A percentile compares a stretch with the other conserved stretches of the same genome.
phyloP scores from a whole-genome alignment of 2,113 vertebrate genomes.

The Formicarius rufipectus region DNA sequence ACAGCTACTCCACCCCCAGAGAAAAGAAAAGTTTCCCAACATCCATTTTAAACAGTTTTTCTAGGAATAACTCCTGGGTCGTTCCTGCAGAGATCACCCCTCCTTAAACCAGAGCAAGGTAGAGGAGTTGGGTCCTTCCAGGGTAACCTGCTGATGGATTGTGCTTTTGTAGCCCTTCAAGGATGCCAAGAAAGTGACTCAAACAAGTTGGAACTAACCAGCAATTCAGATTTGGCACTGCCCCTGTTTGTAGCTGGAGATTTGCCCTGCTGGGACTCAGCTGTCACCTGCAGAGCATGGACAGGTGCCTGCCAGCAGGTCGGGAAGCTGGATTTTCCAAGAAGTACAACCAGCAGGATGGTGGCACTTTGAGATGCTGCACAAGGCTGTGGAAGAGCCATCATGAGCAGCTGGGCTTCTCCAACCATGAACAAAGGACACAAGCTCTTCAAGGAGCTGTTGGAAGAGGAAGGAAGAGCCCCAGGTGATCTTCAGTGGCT shows the following conservation, averaged over 20 bases:
- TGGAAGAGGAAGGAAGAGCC: not conserved
- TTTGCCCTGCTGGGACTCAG: not conserved
- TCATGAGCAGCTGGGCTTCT: not conserved
- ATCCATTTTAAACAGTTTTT: not conserved
- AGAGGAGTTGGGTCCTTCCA: not conserved
- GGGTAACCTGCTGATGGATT: not conserved
- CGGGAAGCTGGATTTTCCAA: not conserved
- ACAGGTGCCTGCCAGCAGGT: not conserved
- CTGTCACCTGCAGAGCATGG: not conserved
- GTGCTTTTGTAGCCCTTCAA: not conserved
- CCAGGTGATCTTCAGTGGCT: not conserved
- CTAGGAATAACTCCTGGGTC: not conserved
- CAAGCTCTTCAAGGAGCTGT: not conserved
- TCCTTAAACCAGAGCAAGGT: not conserved
- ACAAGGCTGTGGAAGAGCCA: not conserved
- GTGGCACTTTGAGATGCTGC: not conserved
- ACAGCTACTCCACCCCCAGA: not conserved
- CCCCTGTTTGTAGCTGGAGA: not conserved
- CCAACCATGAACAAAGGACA: not conserved
- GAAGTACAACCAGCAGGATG: not conserved
- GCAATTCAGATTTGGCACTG: not conserved
- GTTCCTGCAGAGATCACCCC: not conserved
- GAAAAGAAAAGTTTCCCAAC: not conserved
- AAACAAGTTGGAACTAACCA: not conserved
- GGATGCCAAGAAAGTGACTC: not conserved